phyloP scores from a whole-genome alignment of 2,797 vertebrate species.

The Centropyge bicolor region DNA sequence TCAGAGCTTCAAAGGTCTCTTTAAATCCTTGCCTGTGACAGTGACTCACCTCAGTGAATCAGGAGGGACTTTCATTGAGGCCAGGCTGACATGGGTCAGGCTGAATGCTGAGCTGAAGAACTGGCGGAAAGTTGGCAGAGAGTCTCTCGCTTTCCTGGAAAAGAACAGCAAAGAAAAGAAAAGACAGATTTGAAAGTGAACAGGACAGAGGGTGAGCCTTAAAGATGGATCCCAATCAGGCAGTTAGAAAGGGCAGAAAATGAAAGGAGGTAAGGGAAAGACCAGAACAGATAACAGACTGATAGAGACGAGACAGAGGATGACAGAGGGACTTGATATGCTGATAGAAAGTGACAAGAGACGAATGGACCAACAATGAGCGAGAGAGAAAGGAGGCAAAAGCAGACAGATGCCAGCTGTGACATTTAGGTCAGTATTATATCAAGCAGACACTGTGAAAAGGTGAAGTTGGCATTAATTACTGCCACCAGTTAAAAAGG shows the following conservation, averaged over 20 bases:
- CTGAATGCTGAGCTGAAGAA: conserved; percentile 92
- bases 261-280: conserved; percentile 28
- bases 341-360: conserved; percentile 52
- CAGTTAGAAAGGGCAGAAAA: conserved; percentile 36
- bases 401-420: conserved; percentile 54
- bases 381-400: background rate
- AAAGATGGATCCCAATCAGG: conserved; percentile 26
- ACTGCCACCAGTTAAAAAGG: conserved; percentile 61
- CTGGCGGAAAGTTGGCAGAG: conserved; percentile 88
- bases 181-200: conserved; percentile 6
- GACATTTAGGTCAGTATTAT: conserved; percentile 69
- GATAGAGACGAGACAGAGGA: conserved; percentile 37
- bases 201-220: background rate
- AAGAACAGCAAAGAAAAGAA: conserved; percentile 27
- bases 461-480: conserved; percentile 63
- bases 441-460: conserved; percentile 53
- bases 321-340: conserved; percentile 31
- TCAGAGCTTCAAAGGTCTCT: conserved; percentile 11
- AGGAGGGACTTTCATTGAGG: conserved; percentile 88
- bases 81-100: conserved; percentile 87
- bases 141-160: conserved; percentile 87
- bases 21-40: conserved; percentile 8
- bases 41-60: conserved; percentile 88
- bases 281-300: conserved; percentile 35
- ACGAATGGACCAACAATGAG: background rate